A percentile compares a stretch with the other conserved stretches of the same genome.
phyloP scores from a whole-genome alignment of 2,888 invertebrate genomes.

The Lapara coniferarum region DNA sequence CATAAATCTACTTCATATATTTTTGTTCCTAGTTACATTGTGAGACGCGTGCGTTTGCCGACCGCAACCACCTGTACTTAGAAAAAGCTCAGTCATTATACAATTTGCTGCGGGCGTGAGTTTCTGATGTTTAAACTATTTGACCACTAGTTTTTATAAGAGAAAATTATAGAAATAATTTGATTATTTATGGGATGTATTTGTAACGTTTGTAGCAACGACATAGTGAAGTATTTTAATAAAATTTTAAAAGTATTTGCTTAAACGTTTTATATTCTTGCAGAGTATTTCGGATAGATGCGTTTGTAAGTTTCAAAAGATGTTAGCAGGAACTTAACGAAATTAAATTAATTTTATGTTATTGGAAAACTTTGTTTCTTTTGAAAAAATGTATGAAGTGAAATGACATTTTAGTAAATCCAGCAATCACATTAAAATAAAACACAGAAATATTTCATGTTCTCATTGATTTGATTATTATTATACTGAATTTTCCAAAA shows the following conservation, averaged over 20 bases:
- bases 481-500: neutral
- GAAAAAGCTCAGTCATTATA: conserved; percentile 18
- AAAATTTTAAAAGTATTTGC: too few relatives aligned
- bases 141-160: neutral
- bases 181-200: neutral
- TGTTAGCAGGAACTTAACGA: too few relatives aligned
- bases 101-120: neutral
- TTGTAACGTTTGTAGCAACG: neutral
- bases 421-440: too few relatives aligned
- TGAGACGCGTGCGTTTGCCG: neutral
- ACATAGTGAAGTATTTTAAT: too few relatives aligned
- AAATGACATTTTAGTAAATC: too few relatives aligned
- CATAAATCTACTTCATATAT: neutral
- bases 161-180: neutral
- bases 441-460: too few relatives aligned
- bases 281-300: neutral
- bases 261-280: too few relatives aligned
- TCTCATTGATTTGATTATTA: too few relatives aligned
- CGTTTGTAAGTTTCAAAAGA: neutral
- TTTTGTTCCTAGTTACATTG: neutral
- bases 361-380: too few relatives aligned
- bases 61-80: conserved; percentile 1
- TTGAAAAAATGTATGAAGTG: too few relatives aligned
- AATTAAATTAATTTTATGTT: too few relatives aligned
- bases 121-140: neutral